phyloP scores from a whole-genome alignment of 1,140 invertebrate genomes.

The Periplaneta americana region DNA sequence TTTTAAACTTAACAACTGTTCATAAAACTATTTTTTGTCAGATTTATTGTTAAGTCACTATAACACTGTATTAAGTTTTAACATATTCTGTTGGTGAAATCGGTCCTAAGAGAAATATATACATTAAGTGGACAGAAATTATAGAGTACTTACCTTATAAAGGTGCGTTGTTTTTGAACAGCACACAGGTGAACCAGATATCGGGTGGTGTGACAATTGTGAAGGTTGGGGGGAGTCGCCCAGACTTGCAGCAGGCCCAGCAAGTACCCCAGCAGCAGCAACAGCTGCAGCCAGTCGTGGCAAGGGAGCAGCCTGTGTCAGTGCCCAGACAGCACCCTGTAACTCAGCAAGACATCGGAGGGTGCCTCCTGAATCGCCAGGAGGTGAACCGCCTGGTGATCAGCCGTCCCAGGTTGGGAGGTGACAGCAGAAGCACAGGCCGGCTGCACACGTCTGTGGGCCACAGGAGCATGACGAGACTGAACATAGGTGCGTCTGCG shows the following conservation, averaged over 20 bases:
- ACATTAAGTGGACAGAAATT: no score
- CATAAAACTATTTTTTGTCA: no score
- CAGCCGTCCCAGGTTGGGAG: constrained; percentile 30
- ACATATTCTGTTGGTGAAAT: no score
- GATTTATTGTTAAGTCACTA: no score
- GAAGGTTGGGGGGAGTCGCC: constrained; percentile 52
- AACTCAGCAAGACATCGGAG: constrained; percentile 14
- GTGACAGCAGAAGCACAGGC: constrained; percentile 62
- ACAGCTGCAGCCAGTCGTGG: background rate
- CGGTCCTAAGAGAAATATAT: no score
- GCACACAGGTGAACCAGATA: constrained; percentile 55
- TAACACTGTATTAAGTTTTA: no score
- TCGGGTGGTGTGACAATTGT: constrained; percentile 69
- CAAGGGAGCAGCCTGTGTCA: background rate
- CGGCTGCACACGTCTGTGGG: constrained; percentile 58
- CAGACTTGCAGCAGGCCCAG: background rate
- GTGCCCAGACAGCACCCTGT: constrained; percentile 10
- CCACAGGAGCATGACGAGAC: constrained; percentile 64
- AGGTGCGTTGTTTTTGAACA: no score
- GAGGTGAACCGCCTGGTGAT: constrained; percentile 27
- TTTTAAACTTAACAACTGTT: no score
- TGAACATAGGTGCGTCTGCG: constrained; percentile 55
- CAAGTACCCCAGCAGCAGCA: background rate
- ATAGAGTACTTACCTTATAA: no score
- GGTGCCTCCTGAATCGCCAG: constrained; percentile 16